phyloP scores from a whole-genome alignment of 2,797 vertebrate genomes.

The Novumbra hubbsi region DNA sequence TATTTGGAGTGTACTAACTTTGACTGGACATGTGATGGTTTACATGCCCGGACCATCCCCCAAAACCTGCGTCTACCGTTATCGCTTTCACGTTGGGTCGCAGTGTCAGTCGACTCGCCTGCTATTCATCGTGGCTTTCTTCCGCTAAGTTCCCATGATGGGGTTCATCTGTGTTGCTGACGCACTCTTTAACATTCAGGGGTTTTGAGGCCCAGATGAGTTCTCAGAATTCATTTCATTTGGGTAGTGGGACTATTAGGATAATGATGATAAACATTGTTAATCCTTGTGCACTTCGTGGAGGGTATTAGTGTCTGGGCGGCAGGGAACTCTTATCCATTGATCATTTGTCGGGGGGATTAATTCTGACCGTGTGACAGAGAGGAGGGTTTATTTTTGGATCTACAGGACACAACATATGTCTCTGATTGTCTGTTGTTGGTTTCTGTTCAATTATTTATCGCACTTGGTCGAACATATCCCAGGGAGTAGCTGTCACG shows the following conservation, averaged over 20 bases:
- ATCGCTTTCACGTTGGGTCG: constrained; percentile 28
- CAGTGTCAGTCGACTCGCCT: constrained; percentile 24
- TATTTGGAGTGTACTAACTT: no score
- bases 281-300: constrained; percentile 58
- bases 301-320: constrained; percentile 45
- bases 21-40: constrained; percentile 29
- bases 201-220: constrained; percentile 21
- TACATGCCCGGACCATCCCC: constrained; percentile 19
- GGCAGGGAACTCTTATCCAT: constrained; percentile 42
- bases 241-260: constrained; percentile 47
- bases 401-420: constrained; percentile 33
- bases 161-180: constrained; percentile 9
- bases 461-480: constrained; percentile 25
- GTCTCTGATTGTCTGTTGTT: constrained; percentile 32
- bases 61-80: constrained; percentile 8
- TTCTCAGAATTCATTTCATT: constrained; percentile 54
- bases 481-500: not conserved
- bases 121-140: constrained; percentile 40
- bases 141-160: constrained; percentile 5
- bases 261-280: constrained; percentile 63
- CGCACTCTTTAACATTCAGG: not conserved
- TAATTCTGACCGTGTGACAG: constrained; percentile 33
- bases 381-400: constrained; percentile 39
- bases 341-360: constrained; percentile 55
- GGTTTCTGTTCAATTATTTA: constrained; percentile 36